Evolutionary conservation across 2,888 invertebrate species (phyloP).

Genomic region (Teleogryllus oceanicus): DNA sequence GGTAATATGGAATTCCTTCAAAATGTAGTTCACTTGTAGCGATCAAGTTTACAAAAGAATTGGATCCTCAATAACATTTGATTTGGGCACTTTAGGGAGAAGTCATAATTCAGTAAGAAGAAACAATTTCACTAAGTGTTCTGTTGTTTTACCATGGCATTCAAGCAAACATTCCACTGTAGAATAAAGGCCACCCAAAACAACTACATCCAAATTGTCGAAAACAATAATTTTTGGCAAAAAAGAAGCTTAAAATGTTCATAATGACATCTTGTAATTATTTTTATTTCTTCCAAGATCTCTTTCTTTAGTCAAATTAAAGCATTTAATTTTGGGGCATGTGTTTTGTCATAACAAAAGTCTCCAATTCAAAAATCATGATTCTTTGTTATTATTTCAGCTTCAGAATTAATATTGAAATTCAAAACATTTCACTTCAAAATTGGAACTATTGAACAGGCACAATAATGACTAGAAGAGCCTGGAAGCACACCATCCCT

Average conservation of each 20-base stretch:
- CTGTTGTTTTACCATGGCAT: neutral
- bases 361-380: too few species aligned
- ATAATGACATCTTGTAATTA: too few species aligned
- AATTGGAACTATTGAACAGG: neutral
- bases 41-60: neutral
- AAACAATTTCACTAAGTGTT: neutral
- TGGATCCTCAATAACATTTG: neutral
- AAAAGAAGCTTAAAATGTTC: too few species aligned
- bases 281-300: too few species aligned
- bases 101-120: too few species aligned
- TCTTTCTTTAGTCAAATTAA: too few species aligned
- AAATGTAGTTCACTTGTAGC: neutral
- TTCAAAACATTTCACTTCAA: neutral
- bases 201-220: neutral
- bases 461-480: conserved; percentile 3
- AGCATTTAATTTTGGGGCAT: too few species aligned
- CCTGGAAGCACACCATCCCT: neutral
- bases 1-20: neutral
- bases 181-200: neutral
- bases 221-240: too few species aligned
- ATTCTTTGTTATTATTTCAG: too few species aligned
- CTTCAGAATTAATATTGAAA: too few species aligned
- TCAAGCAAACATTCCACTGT: neutral
- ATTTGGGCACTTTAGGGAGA: neutral
- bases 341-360: too few species aligned